Conservation (phyloP, 2,888 invertebrate genomes). For the Aleiodes leptofemur region DNA sequence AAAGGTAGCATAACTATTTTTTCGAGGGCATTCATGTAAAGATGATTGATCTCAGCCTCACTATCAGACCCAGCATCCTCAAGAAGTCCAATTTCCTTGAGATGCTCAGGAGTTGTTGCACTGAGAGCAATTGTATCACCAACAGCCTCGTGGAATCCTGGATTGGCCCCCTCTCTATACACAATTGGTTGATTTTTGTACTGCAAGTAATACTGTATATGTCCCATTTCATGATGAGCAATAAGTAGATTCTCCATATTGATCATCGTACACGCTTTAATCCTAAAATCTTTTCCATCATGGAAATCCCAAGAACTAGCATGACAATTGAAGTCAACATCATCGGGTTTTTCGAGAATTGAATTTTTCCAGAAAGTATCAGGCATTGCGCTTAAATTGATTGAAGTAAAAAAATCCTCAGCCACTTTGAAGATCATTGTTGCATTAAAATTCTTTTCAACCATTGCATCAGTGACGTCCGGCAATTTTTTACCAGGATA, state of each 20-base stretch:
- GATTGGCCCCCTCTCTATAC: conserved; percentile 81
- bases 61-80: conserved; percentile 67
- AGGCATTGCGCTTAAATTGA: conserved; percentile 89
- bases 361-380: conserved; percentile 90
- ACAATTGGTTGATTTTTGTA: conserved; percentile 84
- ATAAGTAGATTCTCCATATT: conserved; percentile 79
- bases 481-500: conserved; percentile 83
- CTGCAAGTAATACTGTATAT: conserved; percentile 85
- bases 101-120: conserved; percentile 75
- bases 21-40: conserved; percentile 78
- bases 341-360: conserved; percentile 87
- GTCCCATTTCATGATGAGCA: conserved; percentile 89
- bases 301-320: conserved; percentile 94
- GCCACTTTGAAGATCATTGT: conserved; percentile 88
- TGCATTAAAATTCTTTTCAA: conserved; percentile 84
- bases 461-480: too few species aligned
- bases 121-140: conserved; percentile 80
- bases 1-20: conserved; percentile 79
- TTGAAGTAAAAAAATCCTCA: conserved; percentile 90
- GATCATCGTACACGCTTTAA: conserved; percentile 84
- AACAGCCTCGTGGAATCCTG: conserved; percentile 80
- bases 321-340: conserved; percentile 87
- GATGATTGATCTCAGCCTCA: conserved; percentile 66
- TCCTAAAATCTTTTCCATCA: conserved; percentile 87
- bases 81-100: conserved; percentile 78